phyloP scores from a whole-genome alignment of 2,797 vertebrate species.

The Sebastes nivosus region DNA sequence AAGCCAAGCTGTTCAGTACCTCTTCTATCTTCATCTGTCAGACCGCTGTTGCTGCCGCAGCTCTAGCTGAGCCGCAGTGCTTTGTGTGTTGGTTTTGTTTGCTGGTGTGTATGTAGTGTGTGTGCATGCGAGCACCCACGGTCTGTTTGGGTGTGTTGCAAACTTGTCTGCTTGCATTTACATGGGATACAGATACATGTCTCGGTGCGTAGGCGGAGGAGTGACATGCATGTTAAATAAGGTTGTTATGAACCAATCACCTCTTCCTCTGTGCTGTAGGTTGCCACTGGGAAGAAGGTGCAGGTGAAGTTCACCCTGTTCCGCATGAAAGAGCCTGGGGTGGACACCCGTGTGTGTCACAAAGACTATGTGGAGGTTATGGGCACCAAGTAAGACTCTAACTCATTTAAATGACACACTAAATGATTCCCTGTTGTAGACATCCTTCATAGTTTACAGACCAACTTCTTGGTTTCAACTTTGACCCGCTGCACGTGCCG shows the following conservation, averaged over 20 bases:
- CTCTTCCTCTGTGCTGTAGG: conserved; percentile 66
- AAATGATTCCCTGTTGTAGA: not conserved
- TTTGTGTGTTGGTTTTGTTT: conserved; percentile 53
- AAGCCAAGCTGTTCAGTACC: conserved; percentile 80
- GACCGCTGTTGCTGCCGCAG: conserved; percentile 66
- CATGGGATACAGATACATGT: conserved; percentile 11
- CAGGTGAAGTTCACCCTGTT: conserved; percentile 81
- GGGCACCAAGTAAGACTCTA: conserved; percentile 72
- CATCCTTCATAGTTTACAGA: not conserved
- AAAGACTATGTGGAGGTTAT: conserved; percentile 84
- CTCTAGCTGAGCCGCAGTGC: conserved; percentile 57
- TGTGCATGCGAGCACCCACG: not conserved
- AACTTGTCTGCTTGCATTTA: conserved; percentile 18
- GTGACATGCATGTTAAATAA: conserved; percentile 39
- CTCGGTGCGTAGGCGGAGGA: conserved; percentile 8
- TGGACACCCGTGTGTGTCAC: conserved; percentile 74
- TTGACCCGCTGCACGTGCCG: not conserved
- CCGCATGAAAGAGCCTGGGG: conserved; percentile 82
- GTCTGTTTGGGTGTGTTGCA: conserved; percentile 1
- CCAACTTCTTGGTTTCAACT: not conserved
- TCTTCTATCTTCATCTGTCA: conserved; percentile 82
- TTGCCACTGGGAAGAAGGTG: conserved; percentile 65
- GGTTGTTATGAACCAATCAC: conserved; percentile 23
- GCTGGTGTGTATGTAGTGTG: conserved; percentile 4
- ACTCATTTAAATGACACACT: not conserved